phyloP scores from a whole-genome alignment of 2,113 vertebrate species.

The Xenopus borealis region DNA sequence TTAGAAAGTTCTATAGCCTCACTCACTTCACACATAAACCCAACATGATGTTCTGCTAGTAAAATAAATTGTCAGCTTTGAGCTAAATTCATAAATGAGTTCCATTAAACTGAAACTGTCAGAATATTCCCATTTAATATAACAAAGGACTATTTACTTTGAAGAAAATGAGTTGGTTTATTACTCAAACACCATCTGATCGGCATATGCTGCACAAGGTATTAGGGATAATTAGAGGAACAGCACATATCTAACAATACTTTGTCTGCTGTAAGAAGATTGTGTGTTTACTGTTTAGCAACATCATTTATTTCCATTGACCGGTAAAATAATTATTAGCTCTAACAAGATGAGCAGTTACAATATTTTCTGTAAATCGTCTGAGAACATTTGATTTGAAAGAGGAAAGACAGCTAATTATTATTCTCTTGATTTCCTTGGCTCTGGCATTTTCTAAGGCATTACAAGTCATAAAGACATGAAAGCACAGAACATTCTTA shows the following conservation, averaged over 20 bases:
- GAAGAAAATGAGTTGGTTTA: slow-evolving; percentile 3
- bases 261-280: background rate
- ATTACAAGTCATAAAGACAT: background rate
- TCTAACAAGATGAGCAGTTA: slow-evolving; percentile 23
- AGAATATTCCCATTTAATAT: background rate
- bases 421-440: background rate
- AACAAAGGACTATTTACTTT: slow-evolving; percentile 10
- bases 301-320: slow-evolving; percentile 17
- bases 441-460: slow-evolving; percentile 2
- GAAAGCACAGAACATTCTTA: background rate
- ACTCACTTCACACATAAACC: no score
- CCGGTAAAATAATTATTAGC: slow-evolving; percentile 14
- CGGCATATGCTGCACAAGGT: slow-evolving; percentile 4
- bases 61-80: no score
- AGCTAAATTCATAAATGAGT: no score
- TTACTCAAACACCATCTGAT: slow-evolving; percentile 17
- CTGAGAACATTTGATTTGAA: slow-evolving; percentile 1
- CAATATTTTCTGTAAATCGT: slow-evolving; percentile 21
- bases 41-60: no score
- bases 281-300: background rate
- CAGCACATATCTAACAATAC: background rate
- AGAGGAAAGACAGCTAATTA: slow-evolving; percentile 4
- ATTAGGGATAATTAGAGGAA: slow-evolving; percentile 8
- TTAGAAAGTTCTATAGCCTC: no score
- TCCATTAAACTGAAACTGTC: background rate